Percentiles rank a stretch among this genome's conserved stretches.
Conservation (phyloP, 2,113 vertebrate genomes). For the Aegotheles bennettii region DNA sequence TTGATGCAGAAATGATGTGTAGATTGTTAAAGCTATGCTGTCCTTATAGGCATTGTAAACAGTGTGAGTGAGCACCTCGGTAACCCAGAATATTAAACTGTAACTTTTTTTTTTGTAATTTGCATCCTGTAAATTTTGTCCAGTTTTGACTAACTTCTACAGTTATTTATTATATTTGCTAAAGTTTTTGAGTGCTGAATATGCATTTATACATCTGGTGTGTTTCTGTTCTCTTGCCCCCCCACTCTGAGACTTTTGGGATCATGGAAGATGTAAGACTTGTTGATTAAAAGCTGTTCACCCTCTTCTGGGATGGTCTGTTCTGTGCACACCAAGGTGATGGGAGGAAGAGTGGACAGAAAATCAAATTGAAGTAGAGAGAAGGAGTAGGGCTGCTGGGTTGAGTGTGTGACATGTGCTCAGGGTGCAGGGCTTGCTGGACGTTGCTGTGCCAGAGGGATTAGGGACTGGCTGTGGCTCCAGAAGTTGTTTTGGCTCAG, state of each 20-base stretch:
- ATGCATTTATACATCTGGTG: not conserved
- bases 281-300: not conserved
- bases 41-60: not conserved
- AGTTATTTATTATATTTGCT: not conserved
- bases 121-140: not conserved
- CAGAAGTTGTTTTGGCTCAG: not conserved
- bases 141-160: not conserved
- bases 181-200: not conserved
- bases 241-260: not conserved
- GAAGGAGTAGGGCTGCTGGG: not conserved
- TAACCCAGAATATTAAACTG: not conserved
- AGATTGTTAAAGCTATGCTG: not conserved
- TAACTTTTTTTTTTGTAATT: too few relatives aligned
- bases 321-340: not conserved
- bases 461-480: not conserved
- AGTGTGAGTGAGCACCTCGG: not conserved
- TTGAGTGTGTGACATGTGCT: not conserved
- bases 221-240: not conserved
- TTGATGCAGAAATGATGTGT: constrained; percentile 21
- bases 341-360: not conserved
- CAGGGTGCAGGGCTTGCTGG: not conserved
- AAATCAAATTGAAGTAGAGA: not conserved
- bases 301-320: not conserved
- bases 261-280: not conserved
- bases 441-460: accelerated